Conservation (phyloP, 2,797 vertebrate genomes). For the Girardinus metallicus region DNA sequence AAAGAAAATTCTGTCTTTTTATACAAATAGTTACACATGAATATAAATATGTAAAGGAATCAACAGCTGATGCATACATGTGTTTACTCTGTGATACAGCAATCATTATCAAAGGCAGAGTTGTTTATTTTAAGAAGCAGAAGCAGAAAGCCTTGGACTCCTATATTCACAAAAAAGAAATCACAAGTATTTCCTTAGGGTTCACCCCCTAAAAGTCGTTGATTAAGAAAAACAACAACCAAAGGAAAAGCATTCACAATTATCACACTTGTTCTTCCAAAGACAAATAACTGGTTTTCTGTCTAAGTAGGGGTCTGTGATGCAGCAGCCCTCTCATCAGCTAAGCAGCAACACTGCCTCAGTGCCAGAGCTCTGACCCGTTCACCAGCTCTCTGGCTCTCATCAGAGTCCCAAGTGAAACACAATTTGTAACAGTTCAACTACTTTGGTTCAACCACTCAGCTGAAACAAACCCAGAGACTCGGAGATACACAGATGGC, state of each 20-base stretch:
- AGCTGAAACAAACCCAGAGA: conserved; percentile 78
- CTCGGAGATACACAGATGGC: conserved; percentile 62
- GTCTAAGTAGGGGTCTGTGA: conserved; percentile 4
- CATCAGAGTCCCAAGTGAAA: conserved; percentile 70
- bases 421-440: conserved; percentile 79
- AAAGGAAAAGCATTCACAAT: not conserved
- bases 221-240: not conserved
- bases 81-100: not conserved
- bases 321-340: not conserved
- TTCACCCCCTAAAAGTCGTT: not conserved
- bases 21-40: not conserved
- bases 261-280: not conserved
- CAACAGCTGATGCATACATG: not conserved
- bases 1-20: not conserved
- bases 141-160: not conserved
- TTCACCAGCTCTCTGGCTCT: conserved; percentile 77
- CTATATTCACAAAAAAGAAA: not conserved
- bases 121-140: not conserved
- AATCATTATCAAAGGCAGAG: not conserved
- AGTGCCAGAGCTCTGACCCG: conserved; percentile 64
- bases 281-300: not conserved
- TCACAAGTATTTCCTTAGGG: not conserved
- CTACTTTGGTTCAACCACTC: conserved; percentile 73
- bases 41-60: not conserved
- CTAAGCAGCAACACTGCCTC: conserved; percentile 32